Evolutionary conservation across 2,888 invertebrate genomes (phyloP), one percentile per base, ranked within the genome.

Genomic region (Sarcophaga subvicina): DNA sequence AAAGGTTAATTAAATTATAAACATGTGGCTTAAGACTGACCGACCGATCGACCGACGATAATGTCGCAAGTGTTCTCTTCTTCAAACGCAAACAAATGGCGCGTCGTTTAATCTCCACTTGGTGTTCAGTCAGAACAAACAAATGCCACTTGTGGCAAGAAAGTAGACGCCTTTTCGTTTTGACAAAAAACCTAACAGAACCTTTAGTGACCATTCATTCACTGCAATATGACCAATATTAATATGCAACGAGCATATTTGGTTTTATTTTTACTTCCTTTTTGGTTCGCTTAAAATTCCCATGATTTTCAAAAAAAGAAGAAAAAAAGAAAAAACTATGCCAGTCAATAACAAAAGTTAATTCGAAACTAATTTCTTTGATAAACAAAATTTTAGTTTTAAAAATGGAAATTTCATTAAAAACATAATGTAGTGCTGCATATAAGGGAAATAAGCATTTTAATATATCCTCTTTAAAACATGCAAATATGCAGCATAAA

Each of bases 181-280:
- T 22, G 14, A 45, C 14, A 64, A 47, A 49, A 49, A 25, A 25
- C 27, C 22, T 80, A 14, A 62, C n/a, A 70, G 54, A 54, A 54
- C 54, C 54, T 54, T 12, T 54, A 54, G 37, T 37, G 45, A 37
- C 83, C 37, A 62, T 14, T 49, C 49, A 14, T 1, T 49, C 49
- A 14, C 3, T 49, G 4, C 69, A 69, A 22, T 14, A 47, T 25
- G 4, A 47, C 22, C 22, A 22, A 22, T 67, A 84, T 87, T 87
- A 87, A 84, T 87, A 87, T 84, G 78, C 87, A 64, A 47, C 11
- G n/a, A 63, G 69, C 84, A 82, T 82, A 76, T 82, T 72, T 60
- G 75, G 49, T 83, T 86, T 54, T 83, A 69, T 85, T 59, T 70
- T 27, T 37, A 70, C 47, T 83, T 83, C 73, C 78, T 79, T 79